Percentiles rank a stretch among this genome's conserved stretches.
Conservation (phyloP, 2,113 vertebrate genomes). For the Condylura cristata region DNA sequence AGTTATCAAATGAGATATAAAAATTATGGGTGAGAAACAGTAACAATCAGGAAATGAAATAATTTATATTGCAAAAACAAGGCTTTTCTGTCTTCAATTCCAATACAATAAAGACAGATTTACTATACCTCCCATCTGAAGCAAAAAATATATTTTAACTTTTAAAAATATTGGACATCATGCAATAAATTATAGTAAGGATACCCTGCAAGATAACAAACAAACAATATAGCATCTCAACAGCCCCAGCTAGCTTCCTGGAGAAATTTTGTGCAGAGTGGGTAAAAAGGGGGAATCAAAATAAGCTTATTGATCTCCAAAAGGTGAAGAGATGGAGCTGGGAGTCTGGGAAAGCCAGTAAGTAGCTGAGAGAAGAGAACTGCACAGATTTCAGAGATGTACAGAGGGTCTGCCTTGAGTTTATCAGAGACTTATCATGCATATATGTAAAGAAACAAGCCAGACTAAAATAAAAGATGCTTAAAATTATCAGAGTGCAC, state of each 20-base stretch:
- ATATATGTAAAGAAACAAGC: background rate
- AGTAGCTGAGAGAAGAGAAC: background rate
- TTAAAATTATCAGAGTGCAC: background rate
- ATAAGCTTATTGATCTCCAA: background rate
- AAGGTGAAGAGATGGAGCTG: background rate
- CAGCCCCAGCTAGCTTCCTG: background rate
- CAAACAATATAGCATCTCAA: background rate
- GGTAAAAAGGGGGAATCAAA: background rate
- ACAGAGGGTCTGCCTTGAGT: background rate
- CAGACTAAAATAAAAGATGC: background rate
- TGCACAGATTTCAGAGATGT: background rate
- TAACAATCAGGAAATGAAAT: background rate
- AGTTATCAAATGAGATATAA: background rate
- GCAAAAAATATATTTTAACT: background rate
- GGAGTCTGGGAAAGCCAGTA: background rate
- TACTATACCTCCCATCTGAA: background rate
- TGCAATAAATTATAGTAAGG: background rate
- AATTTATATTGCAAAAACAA: background rate
- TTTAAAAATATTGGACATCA: background rate
- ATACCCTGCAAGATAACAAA: background rate
- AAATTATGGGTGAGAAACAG: background rate
- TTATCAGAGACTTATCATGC: background rate
- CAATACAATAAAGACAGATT: background rate
- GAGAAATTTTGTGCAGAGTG: background rate
- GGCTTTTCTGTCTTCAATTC: background rate